Evolutionary conservation across 2,113 vertebrate species (phyloP).

Genomic region (Serilophus lunatus): DNA sequence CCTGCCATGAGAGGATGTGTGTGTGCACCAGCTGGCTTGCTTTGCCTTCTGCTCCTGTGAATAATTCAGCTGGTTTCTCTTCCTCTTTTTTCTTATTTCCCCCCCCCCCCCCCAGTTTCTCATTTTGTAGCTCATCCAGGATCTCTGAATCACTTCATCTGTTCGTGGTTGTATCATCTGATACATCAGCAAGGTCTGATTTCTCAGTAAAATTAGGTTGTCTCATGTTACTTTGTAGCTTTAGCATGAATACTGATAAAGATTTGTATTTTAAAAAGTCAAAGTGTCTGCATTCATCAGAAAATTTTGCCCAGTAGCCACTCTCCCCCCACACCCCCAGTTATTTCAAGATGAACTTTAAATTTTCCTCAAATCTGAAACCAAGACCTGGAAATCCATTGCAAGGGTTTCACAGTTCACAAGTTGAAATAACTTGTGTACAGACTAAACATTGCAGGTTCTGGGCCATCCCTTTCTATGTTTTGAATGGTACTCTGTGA

Average conservation of each 20-base stretch:
- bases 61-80: not conserved
- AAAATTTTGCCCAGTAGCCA: not conserved
- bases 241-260: not conserved
- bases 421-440: not conserved
- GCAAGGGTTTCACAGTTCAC: not conserved
- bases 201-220: not conserved
- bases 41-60: not conserved
- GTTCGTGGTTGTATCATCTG: not conserved
- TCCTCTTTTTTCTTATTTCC: not conserved
- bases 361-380: not conserved
- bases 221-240: not conserved
- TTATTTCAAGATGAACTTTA: not conserved
- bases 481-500: not conserved
- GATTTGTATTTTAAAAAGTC: not conserved
- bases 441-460: not conserved
- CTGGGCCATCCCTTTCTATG: not conserved
- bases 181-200: not conserved
- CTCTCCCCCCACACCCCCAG: rapidly evolving
- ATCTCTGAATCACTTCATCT: not conserved
- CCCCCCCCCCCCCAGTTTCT: no score
- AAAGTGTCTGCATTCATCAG: not conserved
- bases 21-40: not conserved
- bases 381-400: not conserved
- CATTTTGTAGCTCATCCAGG: not conserved
- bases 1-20: not conserved